A percentile compares a stretch with the other conserved stretches of the same genome.
Conservation (phyloP, 2,797 vertebrate species). For the Bucorvus abyssinicus region DNA sequence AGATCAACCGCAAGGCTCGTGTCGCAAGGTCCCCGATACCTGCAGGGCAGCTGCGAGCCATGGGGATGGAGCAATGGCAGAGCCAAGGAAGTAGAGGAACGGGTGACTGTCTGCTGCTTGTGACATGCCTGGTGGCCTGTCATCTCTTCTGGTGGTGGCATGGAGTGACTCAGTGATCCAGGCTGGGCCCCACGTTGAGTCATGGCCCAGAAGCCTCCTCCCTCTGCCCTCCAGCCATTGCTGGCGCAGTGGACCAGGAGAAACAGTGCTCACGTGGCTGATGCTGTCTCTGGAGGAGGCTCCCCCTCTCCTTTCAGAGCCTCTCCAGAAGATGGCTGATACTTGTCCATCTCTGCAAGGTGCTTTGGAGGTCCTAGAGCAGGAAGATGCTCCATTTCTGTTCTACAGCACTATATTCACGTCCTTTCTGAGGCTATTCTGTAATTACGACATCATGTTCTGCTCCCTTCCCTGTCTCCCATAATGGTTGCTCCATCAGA, state of each 20-base stretch:
- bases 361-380: neutral
- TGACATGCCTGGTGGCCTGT: neutral
- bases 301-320: neutral
- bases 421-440: neutral
- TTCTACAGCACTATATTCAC: neutral
- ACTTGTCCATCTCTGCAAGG: neutral
- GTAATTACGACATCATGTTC: neutral
- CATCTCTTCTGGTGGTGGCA: neutral
- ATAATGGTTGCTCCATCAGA: neutral
- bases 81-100: fast-evolving
- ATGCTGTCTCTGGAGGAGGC: neutral
- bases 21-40: fast-evolving
- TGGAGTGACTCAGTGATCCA: neutral
- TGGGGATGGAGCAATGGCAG: fast-evolving
- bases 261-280: fast-evolving
- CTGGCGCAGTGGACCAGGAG: neutral
- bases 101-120: fast-evolving
- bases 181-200: neutral
- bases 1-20: neutral
- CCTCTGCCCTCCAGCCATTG: fast-evolving
- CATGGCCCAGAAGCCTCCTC: neutral
- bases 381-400: neutral
- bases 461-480: neutral
- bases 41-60: fast-evolving
- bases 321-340: neutral